A percentile compares a stretch with the other conserved stretches of the same genome.
phyloP scores from a whole-genome alignment of 2,113 vertebrate genomes.

The Andinoacara biseriatus region DNA sequence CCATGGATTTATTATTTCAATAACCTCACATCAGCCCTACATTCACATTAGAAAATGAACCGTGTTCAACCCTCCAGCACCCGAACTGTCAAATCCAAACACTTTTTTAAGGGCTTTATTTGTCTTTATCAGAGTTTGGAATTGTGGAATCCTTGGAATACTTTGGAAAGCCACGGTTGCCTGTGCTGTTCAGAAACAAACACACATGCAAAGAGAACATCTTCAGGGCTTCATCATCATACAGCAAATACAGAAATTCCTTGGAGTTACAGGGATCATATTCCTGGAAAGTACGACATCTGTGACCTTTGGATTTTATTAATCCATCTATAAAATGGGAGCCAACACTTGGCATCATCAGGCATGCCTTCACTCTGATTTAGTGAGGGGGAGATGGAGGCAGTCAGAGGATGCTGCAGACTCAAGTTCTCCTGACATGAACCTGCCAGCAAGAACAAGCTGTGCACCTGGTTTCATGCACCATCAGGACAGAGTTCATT shows the following conservation, averaged over 20 bases:
- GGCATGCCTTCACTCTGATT: no score
- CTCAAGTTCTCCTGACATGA: not conserved
- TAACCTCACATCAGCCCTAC: not conserved
- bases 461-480: not conserved
- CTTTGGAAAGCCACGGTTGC: no score
- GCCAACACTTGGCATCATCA: no score
- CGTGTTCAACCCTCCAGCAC: not conserved
- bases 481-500: not conserved
- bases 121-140: not conserved
- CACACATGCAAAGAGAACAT: not conserved
- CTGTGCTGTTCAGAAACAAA: not conserved
- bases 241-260: no score
- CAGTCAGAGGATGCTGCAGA: no score
- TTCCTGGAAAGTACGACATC: no score
- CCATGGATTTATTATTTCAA: not conserved
- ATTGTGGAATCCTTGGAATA: not conserved
- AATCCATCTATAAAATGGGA: no score
- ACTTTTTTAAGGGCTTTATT: not conserved
- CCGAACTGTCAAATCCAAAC: not conserved
- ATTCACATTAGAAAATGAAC: not conserved
- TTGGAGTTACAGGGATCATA: no score
- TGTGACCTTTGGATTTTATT: no score
- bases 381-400: not conserved
- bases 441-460: not conserved
- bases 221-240: no score